These are phyloP conservation scores for Varanus salvator DNA, from an alignment of 2,113 vertebrate species.

Conservation along the genomic window DNA sequence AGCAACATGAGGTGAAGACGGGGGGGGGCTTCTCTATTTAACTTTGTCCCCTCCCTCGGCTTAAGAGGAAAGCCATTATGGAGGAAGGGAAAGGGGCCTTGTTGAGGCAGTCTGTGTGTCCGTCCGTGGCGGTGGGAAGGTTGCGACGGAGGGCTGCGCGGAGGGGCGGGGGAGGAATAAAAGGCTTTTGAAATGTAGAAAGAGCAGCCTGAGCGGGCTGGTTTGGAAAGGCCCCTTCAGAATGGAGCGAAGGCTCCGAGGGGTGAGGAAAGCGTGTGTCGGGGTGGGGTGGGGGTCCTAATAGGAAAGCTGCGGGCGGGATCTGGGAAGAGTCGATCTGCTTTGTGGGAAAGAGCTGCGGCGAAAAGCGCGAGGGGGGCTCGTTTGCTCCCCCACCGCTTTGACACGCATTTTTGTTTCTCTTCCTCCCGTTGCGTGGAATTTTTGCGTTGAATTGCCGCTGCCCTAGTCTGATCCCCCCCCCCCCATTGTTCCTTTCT, in stretches of 20 bases:
- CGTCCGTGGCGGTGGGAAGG: background rate
- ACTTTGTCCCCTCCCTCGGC: background rate
- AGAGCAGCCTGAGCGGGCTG: background rate
- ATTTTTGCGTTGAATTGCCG: background rate
- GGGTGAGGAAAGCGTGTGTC: conserved; percentile 1
- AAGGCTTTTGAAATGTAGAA: background rate
- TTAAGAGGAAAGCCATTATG: background rate
- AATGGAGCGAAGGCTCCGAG: background rate
- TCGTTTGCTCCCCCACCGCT: background rate
- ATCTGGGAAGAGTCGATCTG: background rate
- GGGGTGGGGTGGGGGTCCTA: background rate
- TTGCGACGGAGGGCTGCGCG: background rate
- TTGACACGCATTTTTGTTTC: background rate
- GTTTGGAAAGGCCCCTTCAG: background rate
- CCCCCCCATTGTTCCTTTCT: background rate
- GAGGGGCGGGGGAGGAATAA: background rate
- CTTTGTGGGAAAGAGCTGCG: background rate
- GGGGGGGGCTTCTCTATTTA: background rate
- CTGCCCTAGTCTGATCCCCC: background rate
- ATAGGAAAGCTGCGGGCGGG: conserved; percentile 12
- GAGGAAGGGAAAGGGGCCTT: background rate
- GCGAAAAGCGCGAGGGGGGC: background rate
- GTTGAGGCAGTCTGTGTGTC: background rate
- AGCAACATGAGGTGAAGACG: conserved; percentile 40
- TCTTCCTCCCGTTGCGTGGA: background rate